Percentiles rank a stretch among this genome's conserved stretches.
phyloP scores from a whole-genome alignment of 2,113 vertebrate genomes.

The Numida meleagris region DNA sequence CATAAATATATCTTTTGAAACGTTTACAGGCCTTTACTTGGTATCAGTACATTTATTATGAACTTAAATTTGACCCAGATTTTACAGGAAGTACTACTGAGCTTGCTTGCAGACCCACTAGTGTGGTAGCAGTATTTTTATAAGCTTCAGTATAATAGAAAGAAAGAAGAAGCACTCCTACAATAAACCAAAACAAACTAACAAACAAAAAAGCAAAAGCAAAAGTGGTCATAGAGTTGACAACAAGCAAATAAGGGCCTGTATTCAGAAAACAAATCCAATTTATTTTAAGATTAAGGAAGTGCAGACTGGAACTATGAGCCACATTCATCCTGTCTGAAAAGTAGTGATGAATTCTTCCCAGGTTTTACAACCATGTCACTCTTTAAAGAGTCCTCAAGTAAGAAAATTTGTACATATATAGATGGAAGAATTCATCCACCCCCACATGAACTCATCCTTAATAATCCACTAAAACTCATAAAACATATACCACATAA shows the following conservation, averaged over 20 bases:
- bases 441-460: slow-evolving; percentile 23
- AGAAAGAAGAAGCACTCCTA: not conserved
- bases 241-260: not conserved
- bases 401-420: not conserved
- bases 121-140: not conserved
- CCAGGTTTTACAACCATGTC: not conserved
- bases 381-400: not conserved
- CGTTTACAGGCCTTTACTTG: not conserved
- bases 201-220: not conserved
- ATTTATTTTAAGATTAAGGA: not conserved
- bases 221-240: not conserved
- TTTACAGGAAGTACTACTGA: not conserved
- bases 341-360: not conserved
- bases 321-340: not conserved
- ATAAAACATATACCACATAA: slow-evolving; percentile 62
- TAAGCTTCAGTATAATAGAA: not conserved
- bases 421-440: slow-evolving; percentile 1
- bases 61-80: not conserved
- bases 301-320: not conserved
- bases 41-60: not conserved
- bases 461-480: slow-evolving; percentile 65
- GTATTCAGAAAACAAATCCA: not conserved
- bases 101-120: not conserved
- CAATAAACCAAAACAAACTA: not conserved
- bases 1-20: not conserved